Evolutionary conservation across 1,140 invertebrate species (phyloP).

Genomic region (Cryptotermes secundus): DNA sequence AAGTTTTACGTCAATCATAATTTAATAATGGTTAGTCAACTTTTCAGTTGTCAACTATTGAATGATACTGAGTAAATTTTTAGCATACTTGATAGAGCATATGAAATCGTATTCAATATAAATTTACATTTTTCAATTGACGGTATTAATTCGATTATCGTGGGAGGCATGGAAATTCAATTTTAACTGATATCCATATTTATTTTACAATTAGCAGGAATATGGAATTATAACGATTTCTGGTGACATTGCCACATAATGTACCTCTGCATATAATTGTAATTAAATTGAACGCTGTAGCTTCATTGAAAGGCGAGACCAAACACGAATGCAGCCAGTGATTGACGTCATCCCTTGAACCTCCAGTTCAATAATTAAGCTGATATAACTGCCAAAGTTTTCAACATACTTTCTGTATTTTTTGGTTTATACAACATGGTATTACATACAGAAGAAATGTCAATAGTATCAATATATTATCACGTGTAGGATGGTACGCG

Average conservation of each 20-base stretch:
- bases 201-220: background rate
- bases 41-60: slow-evolving; percentile 1
- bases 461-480: too few relatives aligned
- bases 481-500: too few relatives aligned
- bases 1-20: background rate
- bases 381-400: background rate
- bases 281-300: background rate
- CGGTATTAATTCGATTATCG: slow-evolving; percentile 4
- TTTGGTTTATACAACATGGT: too few relatives aligned
- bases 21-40: background rate
- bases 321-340: background rate
- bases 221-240: background rate
- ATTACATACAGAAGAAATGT: too few relatives aligned
- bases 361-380: background rate
- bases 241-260: background rate
- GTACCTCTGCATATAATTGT: background rate
- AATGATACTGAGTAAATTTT: background rate
- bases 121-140: slow-evolving; percentile 14
- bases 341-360: background rate
- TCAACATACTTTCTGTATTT: too few relatives aligned
- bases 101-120: background rate
- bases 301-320: background rate
- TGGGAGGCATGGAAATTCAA: background rate
- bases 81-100: background rate
- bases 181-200: slow-evolving; percentile 20